phyloP scores from a whole-genome alignment of 1,140 invertebrate species.

The Drosophila orena region DNA sequence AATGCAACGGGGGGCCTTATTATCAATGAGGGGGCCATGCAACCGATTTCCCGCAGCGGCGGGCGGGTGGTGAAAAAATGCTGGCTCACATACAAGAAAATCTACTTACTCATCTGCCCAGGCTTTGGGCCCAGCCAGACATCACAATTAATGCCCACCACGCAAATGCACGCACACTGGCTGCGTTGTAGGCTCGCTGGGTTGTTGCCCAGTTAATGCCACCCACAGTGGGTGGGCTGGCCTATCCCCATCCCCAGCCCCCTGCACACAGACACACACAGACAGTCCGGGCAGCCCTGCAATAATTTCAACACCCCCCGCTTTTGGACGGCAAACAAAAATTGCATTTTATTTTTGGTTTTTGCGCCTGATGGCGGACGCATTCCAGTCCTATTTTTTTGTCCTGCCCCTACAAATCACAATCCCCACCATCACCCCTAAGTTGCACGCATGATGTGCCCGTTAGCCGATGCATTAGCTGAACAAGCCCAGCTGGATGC shows the following conservation, averaged over 20 bases:
- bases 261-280: neutral
- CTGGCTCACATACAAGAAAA: conserved; percentile 72
- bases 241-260: too few relatives aligned
- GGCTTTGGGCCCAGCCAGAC: conserved; percentile 57
- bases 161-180: conserved; percentile 31
- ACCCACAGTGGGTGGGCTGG: conserved; percentile 39
- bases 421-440: conserved; percentile 10
- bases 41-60: conserved; percentile 18
- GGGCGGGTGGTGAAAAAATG: conserved; percentile 22
- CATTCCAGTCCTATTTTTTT: conserved; percentile 34
- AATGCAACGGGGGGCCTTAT: conserved; percentile 60
- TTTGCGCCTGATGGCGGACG: conserved; percentile 52
- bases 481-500: conserved; percentile 11
- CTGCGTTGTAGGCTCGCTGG: conserved; percentile 17
- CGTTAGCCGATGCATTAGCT: conserved; percentile 78
- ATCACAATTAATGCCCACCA: conserved; percentile 79
- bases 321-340: conserved; percentile 66
- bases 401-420: conserved; percentile 47
- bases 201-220: conserved; percentile 67
- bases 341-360: conserved; percentile 81
- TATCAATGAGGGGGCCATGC: conserved; percentile 72
- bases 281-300: neutral
- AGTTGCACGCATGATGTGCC: conserved; percentile 53
- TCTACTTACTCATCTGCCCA: conserved; percentile 77
- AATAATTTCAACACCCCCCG: conserved; percentile 71